These are phyloP conservation scores for Oenanthe oenanthe DNA, from an alignment of 2,113 vertebrate genomes.

Conservation along the genomic window DNA sequence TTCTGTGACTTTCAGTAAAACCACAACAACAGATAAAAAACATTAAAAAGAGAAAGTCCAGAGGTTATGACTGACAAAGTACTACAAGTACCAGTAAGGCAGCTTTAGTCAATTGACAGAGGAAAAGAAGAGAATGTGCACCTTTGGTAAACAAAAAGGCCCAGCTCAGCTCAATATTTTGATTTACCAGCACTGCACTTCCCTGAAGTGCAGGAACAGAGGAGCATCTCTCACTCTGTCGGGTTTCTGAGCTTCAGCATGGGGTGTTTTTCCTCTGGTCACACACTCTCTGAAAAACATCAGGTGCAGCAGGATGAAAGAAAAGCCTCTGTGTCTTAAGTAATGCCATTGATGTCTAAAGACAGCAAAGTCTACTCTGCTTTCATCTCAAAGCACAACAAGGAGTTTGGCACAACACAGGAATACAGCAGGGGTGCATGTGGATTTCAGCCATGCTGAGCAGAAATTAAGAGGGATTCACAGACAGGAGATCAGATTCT, in stretches of 20 bases:
- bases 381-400: constrained; percentile 1
- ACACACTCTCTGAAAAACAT: not conserved
- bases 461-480: not conserved
- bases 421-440: not conserved
- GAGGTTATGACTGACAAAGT: not conserved
- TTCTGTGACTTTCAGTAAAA: not conserved
- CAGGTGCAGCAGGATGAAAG: not conserved
- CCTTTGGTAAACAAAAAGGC: not conserved
- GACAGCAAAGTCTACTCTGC: not conserved
- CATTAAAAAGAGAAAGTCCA: not conserved
- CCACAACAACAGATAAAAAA: not conserved
- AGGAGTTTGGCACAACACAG: not conserved
- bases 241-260: not conserved
- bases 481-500: not conserved
- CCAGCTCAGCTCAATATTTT: not conserved
- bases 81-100: not conserved
- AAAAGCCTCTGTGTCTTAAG: not conserved
- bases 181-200: not conserved
- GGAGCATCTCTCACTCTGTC: not conserved
- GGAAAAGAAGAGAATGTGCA: not conserved
- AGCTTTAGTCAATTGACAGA: not conserved
- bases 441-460: not conserved
- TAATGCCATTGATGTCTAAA: not conserved
- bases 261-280: not conserved
- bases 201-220: not conserved